These are phyloP conservation scores for Cladopsammia gracilis DNA, from an alignment of 64 coral and sea anemone species.

Conservation along the genomic window DNA sequence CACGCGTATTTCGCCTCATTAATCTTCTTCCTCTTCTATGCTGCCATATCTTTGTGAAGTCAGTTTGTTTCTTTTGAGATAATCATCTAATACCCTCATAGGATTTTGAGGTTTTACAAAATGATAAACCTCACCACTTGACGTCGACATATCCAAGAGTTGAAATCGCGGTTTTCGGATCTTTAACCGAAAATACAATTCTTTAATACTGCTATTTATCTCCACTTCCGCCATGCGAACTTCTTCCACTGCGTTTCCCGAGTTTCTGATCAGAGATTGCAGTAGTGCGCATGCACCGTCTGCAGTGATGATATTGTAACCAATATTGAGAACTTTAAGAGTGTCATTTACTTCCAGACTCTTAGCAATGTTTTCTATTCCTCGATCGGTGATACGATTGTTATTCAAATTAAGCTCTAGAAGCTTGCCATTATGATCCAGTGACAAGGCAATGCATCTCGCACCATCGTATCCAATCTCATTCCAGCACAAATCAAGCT, in stretches of 20 bases:
- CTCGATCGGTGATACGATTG: constrained; percentile 88
- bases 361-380: constrained; percentile 68
- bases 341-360: constrained; percentile 85
- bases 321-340: constrained; percentile 57
- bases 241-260: constrained; percentile 51
- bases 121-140: constrained; percentile 75
- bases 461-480: constrained; percentile 78
- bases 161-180: constrained; percentile 68
- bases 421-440: constrained; percentile 74
- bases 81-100: constrained; percentile 68
- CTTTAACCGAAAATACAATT: constrained; percentile 68
- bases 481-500: constrained; percentile 88
- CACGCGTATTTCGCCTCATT: no score
- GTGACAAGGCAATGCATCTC: constrained; percentile 32
- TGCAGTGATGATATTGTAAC: constrained; percentile 75
- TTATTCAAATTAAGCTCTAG: constrained; percentile 83
- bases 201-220: constrained; percentile 69
- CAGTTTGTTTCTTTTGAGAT: constrained; percentile 77
- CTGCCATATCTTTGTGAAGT: background rate
- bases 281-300: constrained; percentile 75
- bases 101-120: constrained; percentile 80
- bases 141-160: constrained; percentile 68
- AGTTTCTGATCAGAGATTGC: constrained; percentile 65
- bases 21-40: constrained; percentile 1
- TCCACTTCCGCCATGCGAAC: constrained; percentile 84